Conservation (phyloP, 2,888 invertebrate species). For the Melinaea marsaeus region DNA sequence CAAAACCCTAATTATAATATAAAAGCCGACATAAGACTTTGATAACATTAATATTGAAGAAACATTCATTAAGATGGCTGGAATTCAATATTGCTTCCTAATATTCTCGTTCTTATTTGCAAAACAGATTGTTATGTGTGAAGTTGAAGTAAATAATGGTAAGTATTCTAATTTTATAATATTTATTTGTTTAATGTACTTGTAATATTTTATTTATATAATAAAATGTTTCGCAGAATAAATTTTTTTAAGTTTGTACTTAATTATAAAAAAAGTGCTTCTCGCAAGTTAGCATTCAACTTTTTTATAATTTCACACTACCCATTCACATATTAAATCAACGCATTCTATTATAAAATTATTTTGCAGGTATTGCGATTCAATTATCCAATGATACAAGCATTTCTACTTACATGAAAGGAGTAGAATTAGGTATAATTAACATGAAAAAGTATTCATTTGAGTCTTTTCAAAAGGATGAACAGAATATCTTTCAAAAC, state of each 20-base stretch:
- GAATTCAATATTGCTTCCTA: not conserved
- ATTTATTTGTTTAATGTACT: slow-evolving; percentile 6
- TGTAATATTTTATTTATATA: not conserved
- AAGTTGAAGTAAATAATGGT: slow-evolving; percentile 6
- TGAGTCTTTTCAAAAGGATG: slow-evolving; percentile 49
- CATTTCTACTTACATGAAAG: slow-evolving; percentile 41
- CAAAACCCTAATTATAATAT: slow-evolving; percentile 1
- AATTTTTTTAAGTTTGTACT: no score
- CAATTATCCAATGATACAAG: slow-evolving; percentile 40
- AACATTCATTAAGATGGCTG: slow-evolving; percentile 3
- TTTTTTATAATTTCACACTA: no score
- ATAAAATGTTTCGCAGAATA: no score
- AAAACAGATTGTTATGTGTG: slow-evolving; percentile 8
- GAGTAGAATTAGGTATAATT: slow-evolving; percentile 56
- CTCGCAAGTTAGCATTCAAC: no score
- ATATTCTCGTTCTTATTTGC: not conserved
- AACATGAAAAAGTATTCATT: slow-evolving; percentile 56
- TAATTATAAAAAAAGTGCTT: no score
- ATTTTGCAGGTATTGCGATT: slow-evolving; percentile 40
- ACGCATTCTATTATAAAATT: no score
- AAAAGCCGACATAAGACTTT: slow-evolving; percentile 8
- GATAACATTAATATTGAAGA: slow-evolving; percentile 1
- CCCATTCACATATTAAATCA: no score
- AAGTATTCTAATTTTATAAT: not conserved
- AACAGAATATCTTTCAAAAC: slow-evolving; percentile 51